Base-by-base conservation (phyloP, 2,113 vertebrate genomes). In the Dasyurus viverrinus region DNA sequence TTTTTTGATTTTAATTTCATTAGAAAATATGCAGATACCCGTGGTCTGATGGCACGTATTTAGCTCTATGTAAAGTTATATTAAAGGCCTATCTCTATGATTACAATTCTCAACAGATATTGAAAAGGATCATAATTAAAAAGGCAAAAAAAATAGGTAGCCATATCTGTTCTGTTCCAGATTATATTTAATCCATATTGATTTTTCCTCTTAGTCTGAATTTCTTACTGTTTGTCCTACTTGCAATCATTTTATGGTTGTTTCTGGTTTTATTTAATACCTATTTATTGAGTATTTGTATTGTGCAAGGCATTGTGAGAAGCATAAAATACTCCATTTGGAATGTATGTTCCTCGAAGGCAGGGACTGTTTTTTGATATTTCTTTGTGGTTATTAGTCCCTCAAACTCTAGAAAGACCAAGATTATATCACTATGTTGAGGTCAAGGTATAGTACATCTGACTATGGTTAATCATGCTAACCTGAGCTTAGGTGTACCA, bases 1-100 rank as follows among this genome's bases (percentile, higher is more conserved):
- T 53, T 55, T 97, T 96, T 94, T 94, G 47, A 76, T 89, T 93
- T 42, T 92, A 89, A 93, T 94, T 12, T 94, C 60, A 54, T 94
- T 27, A 53, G 76, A 48, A 93, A 96, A 93, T 3, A 46, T 54
- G 30, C 93, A 48, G 26, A 76, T 54, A 54, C 16, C 11, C 4
- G 7, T 76, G 19, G 36, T n/a, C 68, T 42, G 9, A 84, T 84
- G 89, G 53, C 36, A 94, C 48, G 76, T 90, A 5, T 52, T 76
- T 60, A 42, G 94, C 91, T 25, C 57, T 90, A 92, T 57, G 22
- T 36, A 54, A 92, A 27, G n/a, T 30, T 92, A n/a, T 93, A 92
- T 89, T 95, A 91, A 55, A 24, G 90, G 14, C 54, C 11, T 68
- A 42, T 90, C 27, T 92, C 53, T 84, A 3, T 97, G 54, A 90